These are phyloP conservation scores for Drosophila punjabiensis DNA, from an alignment of 1,140 invertebrate genomes.

Conservation along the genomic window DNA sequence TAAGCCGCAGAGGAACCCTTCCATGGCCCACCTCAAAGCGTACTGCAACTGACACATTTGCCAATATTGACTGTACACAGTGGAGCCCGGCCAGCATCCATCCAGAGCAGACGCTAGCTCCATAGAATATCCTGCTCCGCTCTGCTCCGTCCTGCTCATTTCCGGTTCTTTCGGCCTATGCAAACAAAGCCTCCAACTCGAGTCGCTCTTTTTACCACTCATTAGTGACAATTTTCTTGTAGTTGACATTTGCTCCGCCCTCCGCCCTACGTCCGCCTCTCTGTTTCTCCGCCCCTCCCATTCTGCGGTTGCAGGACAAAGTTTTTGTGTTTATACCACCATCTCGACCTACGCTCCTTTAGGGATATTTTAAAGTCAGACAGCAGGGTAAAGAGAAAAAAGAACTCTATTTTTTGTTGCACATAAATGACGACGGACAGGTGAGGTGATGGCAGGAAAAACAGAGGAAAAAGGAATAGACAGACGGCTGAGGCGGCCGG, in stretches of 20 bases:
- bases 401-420: slow-evolving; percentile 22
- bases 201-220: slow-evolving; percentile 79
- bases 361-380: slow-evolving; percentile 41
- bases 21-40: slow-evolving; percentile 27
- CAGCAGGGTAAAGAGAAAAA: slow-evolving; percentile 24
- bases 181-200: slow-evolving; percentile 56
- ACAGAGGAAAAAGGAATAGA: not conserved
- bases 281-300: not conserved
- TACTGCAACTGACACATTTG: slow-evolving; percentile 77
- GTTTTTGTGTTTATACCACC: slow-evolving; percentile 58
- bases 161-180: slow-evolving; percentile 56
- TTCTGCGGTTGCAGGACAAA: slow-evolving; percentile 62
- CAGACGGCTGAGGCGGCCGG: slow-evolving; percentile 13
- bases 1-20: slow-evolving; percentile 57
- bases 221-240: slow-evolving; percentile 84
- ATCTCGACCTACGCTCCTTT: slow-evolving; percentile 15
- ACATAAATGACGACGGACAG: slow-evolving; percentile 27
- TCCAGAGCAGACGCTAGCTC: slow-evolving; percentile 1
- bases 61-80: slow-evolving; percentile 76
- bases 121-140: slow-evolving; percentile 23
- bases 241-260: slow-evolving; percentile 77
- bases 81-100: slow-evolving; percentile 15
- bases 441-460: slow-evolving; percentile 6
- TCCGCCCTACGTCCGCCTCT: slow-evolving; percentile 5
- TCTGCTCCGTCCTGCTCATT: slow-evolving; percentile 26